phyloP scores from a whole-genome alignment of 2,888 invertebrate species.

The Phyto melanocephala region DNA sequence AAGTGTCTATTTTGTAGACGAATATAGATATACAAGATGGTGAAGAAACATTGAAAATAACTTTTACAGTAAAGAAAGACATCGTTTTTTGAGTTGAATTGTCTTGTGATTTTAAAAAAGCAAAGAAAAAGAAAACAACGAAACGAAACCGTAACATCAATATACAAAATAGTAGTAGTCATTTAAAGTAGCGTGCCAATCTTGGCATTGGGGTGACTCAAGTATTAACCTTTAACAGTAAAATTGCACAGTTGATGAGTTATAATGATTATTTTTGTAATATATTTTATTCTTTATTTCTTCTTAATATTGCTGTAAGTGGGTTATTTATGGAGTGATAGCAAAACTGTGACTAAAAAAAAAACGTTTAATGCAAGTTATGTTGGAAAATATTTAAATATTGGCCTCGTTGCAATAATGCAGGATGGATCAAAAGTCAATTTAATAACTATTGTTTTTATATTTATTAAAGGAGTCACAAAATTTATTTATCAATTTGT shows the following conservation, averaged over 20 bases:
- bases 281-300: neutral
- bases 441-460: too few relatives aligned
- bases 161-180: constrained; percentile 35
- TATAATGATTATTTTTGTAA: constrained; percentile 17
- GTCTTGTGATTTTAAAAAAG: constrained; percentile 37
- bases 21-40: constrained; percentile 20
- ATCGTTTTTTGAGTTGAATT: constrained; percentile 57
- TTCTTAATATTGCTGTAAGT: neutral
- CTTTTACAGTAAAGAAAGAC: constrained; percentile 30
- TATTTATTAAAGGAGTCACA: too few relatives aligned
- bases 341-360: neutral
- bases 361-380: too few relatives aligned
- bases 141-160: neutral
- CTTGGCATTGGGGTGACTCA: constrained; percentile 56
- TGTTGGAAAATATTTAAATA: too few relatives aligned
- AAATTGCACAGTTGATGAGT: constrained; percentile 34
- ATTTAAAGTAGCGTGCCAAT: constrained; percentile 59
- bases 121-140: neutral
- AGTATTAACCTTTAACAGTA: constrained; percentile 62
- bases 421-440: too few relatives aligned
- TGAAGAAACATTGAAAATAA: constrained; percentile 29
- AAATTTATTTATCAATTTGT: too few relatives aligned
- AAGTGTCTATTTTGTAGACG: constrained; percentile 28
- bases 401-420: too few relatives aligned
- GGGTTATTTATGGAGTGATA: constrained; percentile 26